phyloP scores from a whole-genome alignment of 23 tunicate genomes.

The Diplosoma virens region DNA sequence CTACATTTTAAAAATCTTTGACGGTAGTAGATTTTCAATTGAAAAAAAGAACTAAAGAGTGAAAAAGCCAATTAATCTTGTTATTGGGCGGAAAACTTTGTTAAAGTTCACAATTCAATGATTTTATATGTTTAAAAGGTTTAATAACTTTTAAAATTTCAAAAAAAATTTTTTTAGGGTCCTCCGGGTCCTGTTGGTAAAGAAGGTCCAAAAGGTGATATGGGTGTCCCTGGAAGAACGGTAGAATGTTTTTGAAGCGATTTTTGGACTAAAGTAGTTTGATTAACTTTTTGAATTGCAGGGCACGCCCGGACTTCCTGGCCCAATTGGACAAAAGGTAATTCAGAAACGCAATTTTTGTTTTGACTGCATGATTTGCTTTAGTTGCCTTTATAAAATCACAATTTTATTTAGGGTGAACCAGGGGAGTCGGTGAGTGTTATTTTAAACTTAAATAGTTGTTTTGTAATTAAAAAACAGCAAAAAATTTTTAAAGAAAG shows the following conservation, averaged over 20 bases:
- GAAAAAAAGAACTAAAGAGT: neutral
- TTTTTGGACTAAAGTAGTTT: neutral
- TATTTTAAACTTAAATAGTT: no score
- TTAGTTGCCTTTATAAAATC: neutral
- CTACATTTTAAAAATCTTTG: no score
- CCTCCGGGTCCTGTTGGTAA: constrained; percentile 21
- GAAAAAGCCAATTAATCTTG: neutral
- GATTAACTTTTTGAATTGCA: neutral
- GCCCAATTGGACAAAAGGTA: constrained; percentile 20
- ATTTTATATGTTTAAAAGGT: neutral
- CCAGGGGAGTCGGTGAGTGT: no score
- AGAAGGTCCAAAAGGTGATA: constrained; percentile 67
- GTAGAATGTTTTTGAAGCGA: constrained; percentile 27
- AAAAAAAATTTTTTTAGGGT: constrained; percentile 40
- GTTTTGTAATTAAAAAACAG: no score
- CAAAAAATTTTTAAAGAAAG: no score
- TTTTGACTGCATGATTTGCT: neutral
- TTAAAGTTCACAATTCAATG: no score
- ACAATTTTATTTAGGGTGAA: neutral
- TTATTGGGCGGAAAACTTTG: neutral
- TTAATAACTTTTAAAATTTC: neutral
- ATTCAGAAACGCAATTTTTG: neutral
- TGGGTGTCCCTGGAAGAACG: constrained; percentile 93
- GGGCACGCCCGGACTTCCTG: constrained; percentile 33
- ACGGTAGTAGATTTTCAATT: no score